Conservation (phyloP, 2,888 invertebrate genomes). For the Nematopogon swammerdamellus region DNA sequence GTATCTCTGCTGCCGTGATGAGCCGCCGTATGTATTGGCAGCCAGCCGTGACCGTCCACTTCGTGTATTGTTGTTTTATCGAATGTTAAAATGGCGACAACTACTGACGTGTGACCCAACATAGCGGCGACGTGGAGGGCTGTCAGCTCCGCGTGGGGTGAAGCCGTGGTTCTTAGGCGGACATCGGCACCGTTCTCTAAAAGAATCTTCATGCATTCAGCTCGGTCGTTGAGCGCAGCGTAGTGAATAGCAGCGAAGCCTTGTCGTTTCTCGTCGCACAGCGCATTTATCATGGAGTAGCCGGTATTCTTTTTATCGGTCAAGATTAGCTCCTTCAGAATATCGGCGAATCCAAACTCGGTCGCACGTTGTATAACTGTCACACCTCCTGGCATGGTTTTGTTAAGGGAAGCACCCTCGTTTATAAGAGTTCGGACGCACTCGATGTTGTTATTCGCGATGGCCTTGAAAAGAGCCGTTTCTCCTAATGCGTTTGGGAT, state of each 20-base stretch:
- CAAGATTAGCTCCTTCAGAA: conserved; percentile 49
- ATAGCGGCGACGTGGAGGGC: conserved; percentile 46
- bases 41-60: conserved; percentile 34
- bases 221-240: conserved; percentile 51
- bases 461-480: conserved; percentile 46
- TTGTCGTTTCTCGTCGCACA: conserved; percentile 31
- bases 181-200: conserved; percentile 42
- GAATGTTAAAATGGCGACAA: conserved; percentile 28
- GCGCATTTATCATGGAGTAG: conserved; percentile 25
- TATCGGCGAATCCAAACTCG: conserved; percentile 48
- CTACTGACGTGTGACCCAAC: conserved; percentile 33
- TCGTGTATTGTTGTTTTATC: conserved; percentile 41
- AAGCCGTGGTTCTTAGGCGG: conserved; percentile 34
- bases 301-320: conserved; percentile 28
- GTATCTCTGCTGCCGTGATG: conserved; percentile 59
- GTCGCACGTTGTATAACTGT: conserved; percentile 62
- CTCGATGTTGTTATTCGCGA: conserved; percentile 32
- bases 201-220: conserved; percentile 40
- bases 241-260: conserved; percentile 52
- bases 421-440: conserved; percentile 40
- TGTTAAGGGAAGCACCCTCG: conserved; percentile 42
- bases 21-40: conserved; percentile 45
- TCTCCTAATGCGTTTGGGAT: conserved; percentile 44
- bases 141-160: conserved; percentile 36
- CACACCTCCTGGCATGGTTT: conserved; percentile 35